phyloP scores from a whole-genome alignment of 2,797 vertebrate genomes.

The Pyrocephalus nanus region DNA sequence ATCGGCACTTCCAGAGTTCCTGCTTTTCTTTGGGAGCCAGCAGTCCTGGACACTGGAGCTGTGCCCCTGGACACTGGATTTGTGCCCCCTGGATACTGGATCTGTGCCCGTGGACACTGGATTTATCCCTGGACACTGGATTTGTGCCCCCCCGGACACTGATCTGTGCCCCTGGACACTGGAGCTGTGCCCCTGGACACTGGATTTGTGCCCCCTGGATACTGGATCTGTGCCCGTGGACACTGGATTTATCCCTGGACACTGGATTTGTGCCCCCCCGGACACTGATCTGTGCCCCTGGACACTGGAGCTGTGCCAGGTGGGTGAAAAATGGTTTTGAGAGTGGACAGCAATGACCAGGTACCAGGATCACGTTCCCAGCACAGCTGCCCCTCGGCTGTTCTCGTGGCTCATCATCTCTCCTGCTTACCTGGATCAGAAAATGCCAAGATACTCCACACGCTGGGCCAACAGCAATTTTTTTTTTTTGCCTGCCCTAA shows the following conservation, averaged over 20 bases:
- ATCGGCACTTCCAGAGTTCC: neutral
- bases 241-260: neutral
- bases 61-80: neutral
- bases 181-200: neutral
- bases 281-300: neutral
- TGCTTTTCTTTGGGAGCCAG: neutral
- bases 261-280: neutral
- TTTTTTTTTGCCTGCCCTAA: neutral
- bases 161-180: neutral
- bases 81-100: neutral
- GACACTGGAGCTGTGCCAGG: neutral
- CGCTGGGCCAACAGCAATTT: rapidly evolving
- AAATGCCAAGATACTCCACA: neutral
- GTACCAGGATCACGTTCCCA: rapidly evolving
- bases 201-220: neutral
- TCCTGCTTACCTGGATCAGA: neutral
- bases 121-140: too few species aligned
- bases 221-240: neutral
- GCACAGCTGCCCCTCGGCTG: rapidly evolving
- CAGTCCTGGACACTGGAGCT: neutral
- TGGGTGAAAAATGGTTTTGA: too few species aligned
- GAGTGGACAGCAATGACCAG: rapidly evolving
- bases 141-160: neutral
- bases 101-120: neutral
- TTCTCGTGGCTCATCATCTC: rapidly evolving